Conservation (phyloP, 1,140 invertebrate species). For the Hormaphis cornu region DNA sequence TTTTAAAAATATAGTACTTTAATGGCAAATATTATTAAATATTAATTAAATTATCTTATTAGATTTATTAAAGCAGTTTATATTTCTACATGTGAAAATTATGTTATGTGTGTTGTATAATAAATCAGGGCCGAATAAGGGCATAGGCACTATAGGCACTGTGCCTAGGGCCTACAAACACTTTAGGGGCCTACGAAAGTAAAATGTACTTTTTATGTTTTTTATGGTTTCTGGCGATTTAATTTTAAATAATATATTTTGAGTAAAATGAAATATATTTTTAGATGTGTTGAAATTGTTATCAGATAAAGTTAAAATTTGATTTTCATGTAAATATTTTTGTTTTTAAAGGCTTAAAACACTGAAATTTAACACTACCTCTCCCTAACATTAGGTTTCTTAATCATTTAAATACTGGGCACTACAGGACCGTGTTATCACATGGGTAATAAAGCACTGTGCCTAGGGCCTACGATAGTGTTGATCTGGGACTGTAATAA, state of each 20-base stretch:
- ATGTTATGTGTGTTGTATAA: too few species aligned
- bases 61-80: too few species aligned
- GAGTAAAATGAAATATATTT: neutral
- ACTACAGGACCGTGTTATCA: neutral
- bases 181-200: too few species aligned
- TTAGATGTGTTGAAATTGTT: neutral
- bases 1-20: too few species aligned
- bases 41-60: too few species aligned
- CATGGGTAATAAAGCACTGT: neutral
- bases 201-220: neutral
- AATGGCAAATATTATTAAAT: too few species aligned
- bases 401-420: neutral
- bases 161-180: neutral
- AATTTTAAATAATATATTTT: neutral
- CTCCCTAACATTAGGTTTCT: neutral
- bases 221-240: neutral
- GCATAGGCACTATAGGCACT: neutral
- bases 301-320: too few species aligned
- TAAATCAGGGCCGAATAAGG: neutral
- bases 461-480: neutral
- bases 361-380: neutral
- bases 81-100: too few species aligned
- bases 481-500: slow-evolving; percentile 1
- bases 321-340: neutral
- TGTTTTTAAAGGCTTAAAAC: neutral